These are phyloP conservation scores for Capricornis sumatraensis DNA, from an alignment of 2,113 vertebrate genomes.

Conservation along the genomic window DNA sequence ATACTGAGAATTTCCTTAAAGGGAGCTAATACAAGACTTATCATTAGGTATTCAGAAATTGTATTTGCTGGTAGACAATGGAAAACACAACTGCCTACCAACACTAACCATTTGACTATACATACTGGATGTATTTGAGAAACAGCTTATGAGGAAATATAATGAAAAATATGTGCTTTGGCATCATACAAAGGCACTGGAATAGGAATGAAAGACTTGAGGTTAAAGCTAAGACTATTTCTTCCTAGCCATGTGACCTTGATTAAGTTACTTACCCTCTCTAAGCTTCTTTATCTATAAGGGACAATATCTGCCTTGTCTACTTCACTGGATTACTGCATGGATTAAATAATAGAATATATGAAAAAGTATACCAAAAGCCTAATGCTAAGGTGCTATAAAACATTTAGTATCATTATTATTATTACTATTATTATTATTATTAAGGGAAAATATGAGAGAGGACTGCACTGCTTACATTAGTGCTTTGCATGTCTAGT, in stretches of 20 bases:
- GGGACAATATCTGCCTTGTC: not conserved
- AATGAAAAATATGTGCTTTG: conserved; percentile 5
- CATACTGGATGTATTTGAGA: not conserved
- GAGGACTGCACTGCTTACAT: conserved; percentile 71
- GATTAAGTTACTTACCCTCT: not conserved
- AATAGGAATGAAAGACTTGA: not conserved
- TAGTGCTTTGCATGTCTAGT: conserved; percentile 66
- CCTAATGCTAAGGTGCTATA: conserved; percentile 37
- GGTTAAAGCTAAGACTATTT: not conserved
- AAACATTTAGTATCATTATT: conserved; percentile 64
- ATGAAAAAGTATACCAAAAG: conserved; percentile 43
- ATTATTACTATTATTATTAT: conserved; percentile 54
- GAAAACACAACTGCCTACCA: conserved; percentile 28
- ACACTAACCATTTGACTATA: conserved; percentile 14
- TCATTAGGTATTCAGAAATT: conserved; percentile 20
- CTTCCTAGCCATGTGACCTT: conserved; percentile 7
- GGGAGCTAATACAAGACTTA: conserved; percentile 3
- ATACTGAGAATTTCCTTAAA: conserved; percentile 43
- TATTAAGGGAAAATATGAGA: conserved; percentile 61
- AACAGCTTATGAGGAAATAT: not conserved
- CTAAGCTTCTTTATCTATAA: conserved; percentile 9
- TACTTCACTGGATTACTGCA: not conserved
- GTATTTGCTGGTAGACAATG: conserved; percentile 4
- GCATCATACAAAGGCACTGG: not conserved
- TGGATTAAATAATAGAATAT: conserved; percentile 25